Percentiles rank a stretch among this genome's conserved stretches.
These are phyloP conservation scores for Xenotilapia longispinis DNA, from an alignment of 2,113 vertebrate species.

Conservation along the genomic window DNA sequence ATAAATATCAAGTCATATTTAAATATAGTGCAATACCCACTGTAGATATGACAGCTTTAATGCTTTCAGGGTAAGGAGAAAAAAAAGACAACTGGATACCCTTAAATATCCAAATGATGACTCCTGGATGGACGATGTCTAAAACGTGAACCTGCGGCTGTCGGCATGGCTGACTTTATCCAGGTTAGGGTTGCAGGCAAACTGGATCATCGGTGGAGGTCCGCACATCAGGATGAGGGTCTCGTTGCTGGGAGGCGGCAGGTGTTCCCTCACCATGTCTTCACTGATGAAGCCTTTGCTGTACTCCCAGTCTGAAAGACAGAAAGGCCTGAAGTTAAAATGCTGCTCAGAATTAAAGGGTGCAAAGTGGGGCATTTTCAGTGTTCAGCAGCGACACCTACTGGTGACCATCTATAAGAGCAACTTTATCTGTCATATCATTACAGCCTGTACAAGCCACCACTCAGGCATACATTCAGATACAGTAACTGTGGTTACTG, in stretches of 20 bases:
- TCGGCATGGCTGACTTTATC: constrained; percentile 81
- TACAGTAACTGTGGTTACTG: background rate
- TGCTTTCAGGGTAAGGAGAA: background rate
- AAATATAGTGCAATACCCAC: constrained; percentile 37
- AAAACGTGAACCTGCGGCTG: constrained; percentile 83
- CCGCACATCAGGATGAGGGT: constrained; percentile 91
- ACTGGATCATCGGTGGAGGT: constrained; percentile 96
- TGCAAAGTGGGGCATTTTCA: background rate
- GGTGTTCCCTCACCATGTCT: constrained; percentile 83
- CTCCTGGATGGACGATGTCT: background rate
- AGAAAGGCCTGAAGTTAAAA: background rate
- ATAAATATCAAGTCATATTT: background rate
- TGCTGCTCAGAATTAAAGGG: background rate
- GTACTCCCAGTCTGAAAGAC: constrained; percentile 84
- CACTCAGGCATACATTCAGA: background rate
- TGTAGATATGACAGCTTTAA: constrained; percentile 18
- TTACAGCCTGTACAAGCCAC: background rate
- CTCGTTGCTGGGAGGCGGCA: constrained; percentile 78
- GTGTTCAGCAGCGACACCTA: background rate
- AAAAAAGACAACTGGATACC: background rate
- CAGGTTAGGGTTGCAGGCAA: constrained; percentile 90
- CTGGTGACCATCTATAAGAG: background rate
- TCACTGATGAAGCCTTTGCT: constrained; percentile 91
- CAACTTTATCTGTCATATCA: background rate
- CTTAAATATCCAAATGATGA: background rate